phyloP scores from a whole-genome alignment of 2,888 invertebrate genomes.

The Anoncus sp. region DNA sequence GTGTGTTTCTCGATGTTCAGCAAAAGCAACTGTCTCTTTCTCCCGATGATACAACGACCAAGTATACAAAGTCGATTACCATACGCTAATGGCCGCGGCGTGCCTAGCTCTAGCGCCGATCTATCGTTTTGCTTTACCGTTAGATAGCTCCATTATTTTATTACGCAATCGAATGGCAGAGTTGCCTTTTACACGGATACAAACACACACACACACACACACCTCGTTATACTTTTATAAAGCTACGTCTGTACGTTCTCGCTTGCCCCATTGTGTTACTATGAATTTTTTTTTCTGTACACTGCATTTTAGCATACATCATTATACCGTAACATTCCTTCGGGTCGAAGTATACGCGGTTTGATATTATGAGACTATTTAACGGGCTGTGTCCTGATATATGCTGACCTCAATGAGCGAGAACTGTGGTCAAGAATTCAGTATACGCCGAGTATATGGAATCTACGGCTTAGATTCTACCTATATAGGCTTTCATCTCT shows the following conservation, averaged over 20 bases:
- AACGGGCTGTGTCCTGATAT: constrained; percentile 17
- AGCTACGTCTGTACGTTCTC: neutral
- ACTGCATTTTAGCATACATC: constrained; percentile 27
- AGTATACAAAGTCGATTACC: constrained; percentile 67
- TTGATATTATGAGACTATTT: constrained; percentile 38
- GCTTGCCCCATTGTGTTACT: constrained; percentile 41
- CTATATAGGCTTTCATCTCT: neutral
- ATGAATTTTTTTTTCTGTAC: constrained; percentile 6
- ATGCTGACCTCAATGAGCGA: constrained; percentile 33
- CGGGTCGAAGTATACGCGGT: constrained; percentile 33
- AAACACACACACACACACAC: constrained; percentile 9
- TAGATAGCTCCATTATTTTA: constrained; percentile 67
- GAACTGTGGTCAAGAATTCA: constrained; percentile 25
- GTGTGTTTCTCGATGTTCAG: constrained; percentile 22
- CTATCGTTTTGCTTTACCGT: constrained; percentile 65
- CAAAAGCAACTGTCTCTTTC: constrained; percentile 51
- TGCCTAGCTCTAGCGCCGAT: constrained; percentile 57
- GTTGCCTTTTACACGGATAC: constrained; percentile 42
- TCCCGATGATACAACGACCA: constrained; percentile 63
- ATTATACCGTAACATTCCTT: constrained; percentile 58
- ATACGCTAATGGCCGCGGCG: constrained; percentile 65
- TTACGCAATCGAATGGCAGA: constrained; percentile 61
- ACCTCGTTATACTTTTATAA: constrained; percentile 33
- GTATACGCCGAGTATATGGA: neutral
- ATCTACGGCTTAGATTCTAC: neutral